phyloP scores from a whole-genome alignment of 2,888 invertebrate species.

The Rotaria sp. region DNA sequence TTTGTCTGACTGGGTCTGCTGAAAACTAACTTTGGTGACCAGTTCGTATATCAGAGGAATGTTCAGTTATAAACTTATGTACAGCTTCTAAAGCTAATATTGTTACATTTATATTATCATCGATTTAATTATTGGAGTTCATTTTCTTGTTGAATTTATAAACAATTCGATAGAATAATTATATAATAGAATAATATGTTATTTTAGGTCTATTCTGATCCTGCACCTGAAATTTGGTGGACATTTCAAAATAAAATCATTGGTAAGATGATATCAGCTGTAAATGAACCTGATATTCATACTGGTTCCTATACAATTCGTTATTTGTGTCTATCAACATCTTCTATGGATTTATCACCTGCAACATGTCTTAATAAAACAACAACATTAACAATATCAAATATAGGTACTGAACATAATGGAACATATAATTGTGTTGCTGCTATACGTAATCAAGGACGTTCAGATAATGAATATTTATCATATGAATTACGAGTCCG shows the following conservation, averaged over 20 bases:
- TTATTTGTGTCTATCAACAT: neutral
- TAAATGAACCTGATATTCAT: slow-evolving; percentile 5
- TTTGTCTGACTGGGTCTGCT: too few species aligned
- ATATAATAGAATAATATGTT: neutral
- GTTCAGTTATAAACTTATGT: too few species aligned
- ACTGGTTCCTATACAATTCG: slow-evolving; percentile 5
- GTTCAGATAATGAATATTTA: neutral
- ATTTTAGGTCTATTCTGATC: slow-evolving; percentile 16
- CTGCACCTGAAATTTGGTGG: slow-evolving; percentile 20
- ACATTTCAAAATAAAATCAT: slow-evolving; percentile 19
- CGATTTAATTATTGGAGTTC: too few species aligned
- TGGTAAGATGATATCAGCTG: neutral
- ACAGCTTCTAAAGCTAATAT: too few species aligned
- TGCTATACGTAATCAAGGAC: slow-evolving; percentile 17
- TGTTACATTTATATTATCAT: too few species aligned
- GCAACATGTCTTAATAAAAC: neutral
- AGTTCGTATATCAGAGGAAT: too few species aligned
- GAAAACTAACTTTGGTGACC: too few species aligned
- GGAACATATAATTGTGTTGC: slow-evolving; percentile 28
- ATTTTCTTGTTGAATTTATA: too few species aligned
- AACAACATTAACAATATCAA: neutral
- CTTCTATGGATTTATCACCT: neutral
- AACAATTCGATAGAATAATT: too few species aligned
- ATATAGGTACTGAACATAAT: slow-evolving; percentile 24
- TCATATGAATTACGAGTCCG: slow-evolving; percentile 25